Evolutionary conservation across 2,113 vertebrate genomes (phyloP), one percentile per base, ranked within the genome.

Genomic region (Myxocyprinus asiaticus): DNA sequence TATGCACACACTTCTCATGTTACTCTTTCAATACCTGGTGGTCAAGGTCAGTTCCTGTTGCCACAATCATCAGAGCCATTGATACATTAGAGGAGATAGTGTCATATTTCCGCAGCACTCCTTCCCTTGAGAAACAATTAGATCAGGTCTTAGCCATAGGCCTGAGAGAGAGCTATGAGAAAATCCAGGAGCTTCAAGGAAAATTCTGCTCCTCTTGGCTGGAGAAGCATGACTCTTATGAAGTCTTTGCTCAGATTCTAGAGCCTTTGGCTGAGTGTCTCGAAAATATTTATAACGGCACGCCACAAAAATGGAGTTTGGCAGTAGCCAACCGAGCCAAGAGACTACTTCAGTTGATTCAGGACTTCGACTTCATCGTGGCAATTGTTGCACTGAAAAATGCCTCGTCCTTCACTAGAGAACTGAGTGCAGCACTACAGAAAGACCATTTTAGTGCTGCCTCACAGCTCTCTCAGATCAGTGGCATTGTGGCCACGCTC

Each of bases 1-100:
- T 98, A 81, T 97, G 94, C 81, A 97, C 96, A 0, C 92, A 96
- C 62, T 95, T 95, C 81, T 97, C 97, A 61, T 94, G 94, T 2
- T 99, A 97, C 86, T 95, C 97, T 84, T 96, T 99, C 88, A 98
- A 98, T 58, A 89, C 94, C 0, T 98, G 96, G 97, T 91, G 98
- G 90, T 96, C 96, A 7, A 96, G 96, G 86, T 95, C 96, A 0
- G 90, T 95, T 72, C 96, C 97, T 0, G 94, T 98, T n/a, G 79
- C 91, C 15, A 91, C 94, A 10, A 89, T 98, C 50, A 95, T 94
- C 48, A 86, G 94, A 85, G 94, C 95, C 0, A 82, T 99, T 11
- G 96, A 96, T 67, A 94, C 92, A 0, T 94, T 98, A 7, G 96
- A 98, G 80, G 95, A 96, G 78, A 91, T 96, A 12, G 87, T 91